These are phyloP conservation scores for Polymixis flavicincta DNA, from an alignment of 2,888 invertebrate species.

Conservation along the genomic window DNA sequence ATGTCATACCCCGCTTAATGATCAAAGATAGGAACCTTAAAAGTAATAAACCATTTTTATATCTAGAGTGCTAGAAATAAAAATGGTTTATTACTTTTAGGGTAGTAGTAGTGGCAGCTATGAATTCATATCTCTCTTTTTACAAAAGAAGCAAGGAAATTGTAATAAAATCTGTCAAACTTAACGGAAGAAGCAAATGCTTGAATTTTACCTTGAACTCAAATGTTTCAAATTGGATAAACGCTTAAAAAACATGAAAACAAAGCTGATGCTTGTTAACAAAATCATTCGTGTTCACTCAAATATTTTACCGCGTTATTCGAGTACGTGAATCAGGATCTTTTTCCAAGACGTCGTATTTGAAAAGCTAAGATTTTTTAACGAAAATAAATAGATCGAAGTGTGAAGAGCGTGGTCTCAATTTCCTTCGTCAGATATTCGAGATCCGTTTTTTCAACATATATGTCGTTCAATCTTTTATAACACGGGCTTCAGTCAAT, in stretches of 20 bases:
- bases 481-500: neutral
- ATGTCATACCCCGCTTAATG: too few relatives aligned
- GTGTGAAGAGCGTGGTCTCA: neutral
- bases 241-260: neutral
- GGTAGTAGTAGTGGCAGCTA: too few relatives aligned
- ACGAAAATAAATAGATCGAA: neutral
- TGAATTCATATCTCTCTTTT: too few relatives aligned
- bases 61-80: too few relatives aligned
- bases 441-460: neutral
- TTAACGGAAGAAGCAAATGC: neutral
- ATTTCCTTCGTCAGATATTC: slow-evolving; percentile 7
- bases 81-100: too few relatives aligned
- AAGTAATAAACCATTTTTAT: too few relatives aligned
- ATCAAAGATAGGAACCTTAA: too few relatives aligned
- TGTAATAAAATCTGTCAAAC: neutral
- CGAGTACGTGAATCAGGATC: neutral
- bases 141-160: neutral
- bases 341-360: neutral
- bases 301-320: neutral
- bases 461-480: slow-evolving; percentile 9
- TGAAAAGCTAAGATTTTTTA: neutral
- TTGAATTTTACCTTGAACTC: neutral
- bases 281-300: neutral
- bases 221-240: too few relatives aligned
- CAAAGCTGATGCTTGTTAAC: neutral